Evolutionary conservation across 2,113 vertebrate genomes (phyloP).

Genomic region (Periophthalmus modestus): DNA sequence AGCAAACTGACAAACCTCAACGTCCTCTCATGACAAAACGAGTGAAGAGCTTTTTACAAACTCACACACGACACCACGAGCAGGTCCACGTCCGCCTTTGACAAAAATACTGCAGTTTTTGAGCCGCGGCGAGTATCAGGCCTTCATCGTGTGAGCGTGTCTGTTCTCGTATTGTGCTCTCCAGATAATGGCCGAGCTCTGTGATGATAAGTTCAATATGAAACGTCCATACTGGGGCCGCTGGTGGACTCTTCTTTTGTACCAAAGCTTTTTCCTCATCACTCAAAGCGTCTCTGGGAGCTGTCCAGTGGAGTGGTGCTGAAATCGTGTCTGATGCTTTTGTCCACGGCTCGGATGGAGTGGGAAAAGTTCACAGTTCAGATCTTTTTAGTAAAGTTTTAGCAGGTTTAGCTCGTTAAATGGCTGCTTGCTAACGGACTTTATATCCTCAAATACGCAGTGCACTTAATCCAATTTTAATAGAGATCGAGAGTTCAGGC

Average conservation of each 20-base stretch:
- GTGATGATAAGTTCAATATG: constrained; percentile 25
- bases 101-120: too few species aligned
- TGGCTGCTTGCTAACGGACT: background rate
- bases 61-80: background rate
- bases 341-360: constrained; percentile 31
- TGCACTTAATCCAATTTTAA: background rate
- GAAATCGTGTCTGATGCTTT: constrained; percentile 49
- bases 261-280: constrained; percentile 27
- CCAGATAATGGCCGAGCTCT: constrained; percentile 17
- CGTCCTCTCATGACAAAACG: background rate
- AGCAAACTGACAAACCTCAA: background rate
- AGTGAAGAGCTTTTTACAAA: background rate
- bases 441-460: too few species aligned
- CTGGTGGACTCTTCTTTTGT: constrained; percentile 20
- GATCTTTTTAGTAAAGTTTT: constrained; percentile 28
- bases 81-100: background rate
- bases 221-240: constrained; percentile 9
- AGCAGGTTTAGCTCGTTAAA: constrained; percentile 9
- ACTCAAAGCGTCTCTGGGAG: constrained; percentile 27
- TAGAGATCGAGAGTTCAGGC: background rate
- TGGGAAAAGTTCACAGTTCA: background rate
- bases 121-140: background rate
- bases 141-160: background rate
- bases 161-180: background rate
- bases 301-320: constrained; percentile 61